Evolutionary conservation across 2,113 vertebrate species (phyloP).

Genomic region (Nesoenas mayeri): DNA sequence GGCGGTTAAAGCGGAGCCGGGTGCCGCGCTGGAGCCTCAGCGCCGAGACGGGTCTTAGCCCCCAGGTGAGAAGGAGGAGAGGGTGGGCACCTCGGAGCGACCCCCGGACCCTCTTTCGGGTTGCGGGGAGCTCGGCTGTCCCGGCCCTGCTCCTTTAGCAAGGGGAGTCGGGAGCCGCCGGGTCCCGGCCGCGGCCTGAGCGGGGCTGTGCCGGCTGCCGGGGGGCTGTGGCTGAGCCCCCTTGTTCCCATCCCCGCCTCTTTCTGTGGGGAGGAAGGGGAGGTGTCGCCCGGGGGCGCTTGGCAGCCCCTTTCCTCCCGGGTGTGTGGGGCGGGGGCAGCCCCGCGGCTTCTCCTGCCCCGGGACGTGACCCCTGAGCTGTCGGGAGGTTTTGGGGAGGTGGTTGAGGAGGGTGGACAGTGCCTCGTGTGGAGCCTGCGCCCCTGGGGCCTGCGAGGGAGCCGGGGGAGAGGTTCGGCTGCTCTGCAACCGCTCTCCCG

Average conservation of each 20-base stretch:
- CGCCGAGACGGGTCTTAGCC: background rate
- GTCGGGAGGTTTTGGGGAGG: background rate
- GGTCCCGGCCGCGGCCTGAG: background rate
- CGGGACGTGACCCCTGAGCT: background rate
- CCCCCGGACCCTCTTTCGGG: rapidly evolving
- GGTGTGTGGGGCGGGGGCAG: background rate
- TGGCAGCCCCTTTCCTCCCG: background rate
- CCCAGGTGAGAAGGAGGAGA: background rate
- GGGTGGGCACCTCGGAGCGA: rapidly evolving
- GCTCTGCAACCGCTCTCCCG: background rate
- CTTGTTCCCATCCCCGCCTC: rapidly evolving
- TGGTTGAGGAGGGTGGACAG: background rate
- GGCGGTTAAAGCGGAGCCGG: background rate
- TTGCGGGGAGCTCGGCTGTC: background rate
- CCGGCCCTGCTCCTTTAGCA: background rate
- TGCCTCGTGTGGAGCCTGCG: background rate
- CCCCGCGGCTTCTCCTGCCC: background rate
- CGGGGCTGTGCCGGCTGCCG: background rate
- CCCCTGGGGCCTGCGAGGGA: background rate
- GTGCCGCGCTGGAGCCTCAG: background rate
- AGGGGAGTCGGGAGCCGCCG: background rate
- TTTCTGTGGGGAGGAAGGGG: background rate
- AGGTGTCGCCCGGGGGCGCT: background rate
- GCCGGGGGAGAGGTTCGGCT: background rate
- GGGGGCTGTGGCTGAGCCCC: background rate